Base-by-base conservation (phyloP, 2,888 invertebrate genomes). In the Ochropacha duplaris region DNA sequence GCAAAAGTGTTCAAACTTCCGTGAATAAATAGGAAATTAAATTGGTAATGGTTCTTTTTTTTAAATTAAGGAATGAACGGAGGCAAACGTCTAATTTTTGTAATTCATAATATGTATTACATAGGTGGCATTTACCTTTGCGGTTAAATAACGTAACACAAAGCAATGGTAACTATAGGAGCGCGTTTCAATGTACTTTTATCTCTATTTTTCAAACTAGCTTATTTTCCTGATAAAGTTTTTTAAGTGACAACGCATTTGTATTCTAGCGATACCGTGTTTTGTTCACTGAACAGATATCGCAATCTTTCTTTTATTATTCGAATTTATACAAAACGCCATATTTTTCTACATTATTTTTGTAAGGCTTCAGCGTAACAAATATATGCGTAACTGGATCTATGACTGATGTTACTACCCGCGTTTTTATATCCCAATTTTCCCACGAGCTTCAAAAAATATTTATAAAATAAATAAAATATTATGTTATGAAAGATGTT, bases 221-320 rank as follows among this genome's bases (percentile, higher is more conserved):
- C 58, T 61, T 61, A 60, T 58, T 68, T 60, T 72, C 62, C 62
- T 62, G 60, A 63, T 72, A 63, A 72, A 74, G 62, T 63, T 63
- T 60, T 61, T 69, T 57, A 64, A 67, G 65, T 65, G 71, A 66
- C 59, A 56, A 62, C 64, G 57, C 65, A 69, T 73, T 74, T 68
- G 65, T 66, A 74, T 72, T 69, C 69, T 64, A 58, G 31, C 56
- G 54, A 61, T 59, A 62, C 64, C 61, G 60, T 65, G 64, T 68
- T 31, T 4, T 12, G 64, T 60, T 68, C 66, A 72, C 57, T 69
- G 69, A 68, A 65, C 68, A 65, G 69, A 56, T 54, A 57, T 58
- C 60, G 59, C 62, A 67, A 63, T 69, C 67, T 64, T 66, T 39
- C n/a, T 39, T 44, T 44, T 16, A 4, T 9, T 60, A 50, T 50